Conservation (phyloP, 2,888 invertebrate species). For the Matsumyia berberina region DNA sequence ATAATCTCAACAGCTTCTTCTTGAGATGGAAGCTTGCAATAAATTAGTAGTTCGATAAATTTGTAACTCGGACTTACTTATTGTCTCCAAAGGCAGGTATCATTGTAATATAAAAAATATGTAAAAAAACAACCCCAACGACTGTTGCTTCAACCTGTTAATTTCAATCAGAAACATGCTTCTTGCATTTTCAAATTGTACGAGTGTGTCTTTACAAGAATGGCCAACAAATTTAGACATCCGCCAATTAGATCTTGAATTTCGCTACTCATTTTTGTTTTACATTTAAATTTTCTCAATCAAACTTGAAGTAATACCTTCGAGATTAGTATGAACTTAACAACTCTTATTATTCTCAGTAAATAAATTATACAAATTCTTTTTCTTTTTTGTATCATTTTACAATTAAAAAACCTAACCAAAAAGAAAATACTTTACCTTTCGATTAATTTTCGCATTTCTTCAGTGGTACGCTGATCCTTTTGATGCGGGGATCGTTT, state of each 20-base stretch:
- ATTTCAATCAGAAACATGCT: slow-evolving; percentile 1
- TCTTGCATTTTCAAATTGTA: neutral
- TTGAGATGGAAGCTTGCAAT: no score
- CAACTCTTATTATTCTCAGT: slow-evolving; percentile 18
- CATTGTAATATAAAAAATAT: no score
- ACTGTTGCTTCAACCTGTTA: slow-evolving; percentile 24
- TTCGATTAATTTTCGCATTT: slow-evolving; percentile 98
- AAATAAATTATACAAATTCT: slow-evolving; percentile 15
- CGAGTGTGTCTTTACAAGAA: neutral
- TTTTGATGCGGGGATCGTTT: slow-evolving; percentile 90
- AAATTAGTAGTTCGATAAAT: no score
- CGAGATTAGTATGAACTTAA: slow-evolving; percentile 45
- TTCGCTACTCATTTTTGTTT: neutral
- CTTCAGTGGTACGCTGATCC: slow-evolving; percentile 97
- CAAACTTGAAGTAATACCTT: slow-evolving; percentile 13
- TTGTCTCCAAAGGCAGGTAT: no score
- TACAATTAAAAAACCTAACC: slow-evolving; percentile 61
- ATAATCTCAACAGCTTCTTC: no score
- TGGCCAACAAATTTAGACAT: neutral
- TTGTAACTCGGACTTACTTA: no score
- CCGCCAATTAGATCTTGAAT: neutral
- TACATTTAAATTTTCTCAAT: slow-evolving; percentile 2
- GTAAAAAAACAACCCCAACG: no score
- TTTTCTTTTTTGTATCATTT: slow-evolving; percentile 25
- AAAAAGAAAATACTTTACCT: slow-evolving; percentile 89